These are phyloP conservation scores for Drosophila triauraria DNA, from an alignment of 1,140 invertebrate species.

Conservation along the genomic window DNA sequence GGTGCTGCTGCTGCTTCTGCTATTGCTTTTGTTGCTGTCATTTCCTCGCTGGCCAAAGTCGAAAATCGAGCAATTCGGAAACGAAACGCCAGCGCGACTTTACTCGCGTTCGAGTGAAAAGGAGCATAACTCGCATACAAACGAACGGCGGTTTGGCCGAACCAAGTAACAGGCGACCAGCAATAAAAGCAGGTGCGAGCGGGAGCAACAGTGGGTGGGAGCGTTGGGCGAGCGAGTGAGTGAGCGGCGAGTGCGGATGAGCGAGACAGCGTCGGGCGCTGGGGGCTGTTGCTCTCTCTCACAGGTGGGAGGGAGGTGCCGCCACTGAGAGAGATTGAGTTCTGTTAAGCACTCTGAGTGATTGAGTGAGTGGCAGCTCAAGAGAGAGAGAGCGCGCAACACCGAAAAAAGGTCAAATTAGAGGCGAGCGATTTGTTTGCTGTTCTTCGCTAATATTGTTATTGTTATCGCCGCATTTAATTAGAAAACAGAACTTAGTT, in stretches of 20 bases:
- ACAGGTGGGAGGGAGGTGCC: conserved; percentile 26
- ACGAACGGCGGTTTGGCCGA: conserved; percentile 80
- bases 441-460: conserved; percentile 55
- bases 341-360: conserved; percentile 15
- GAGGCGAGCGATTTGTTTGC: conserved; percentile 68
- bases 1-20: neutral
- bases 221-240: conserved; percentile 30
- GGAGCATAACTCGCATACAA: conserved; percentile 67
- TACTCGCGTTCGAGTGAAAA: conserved; percentile 68
- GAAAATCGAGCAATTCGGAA: conserved; percentile 46
- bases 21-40: neutral
- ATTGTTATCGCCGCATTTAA: conserved; percentile 65
- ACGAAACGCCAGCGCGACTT: conserved; percentile 54
- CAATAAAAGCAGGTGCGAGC: conserved; percentile 14
- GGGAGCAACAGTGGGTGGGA: conserved; percentile 31
- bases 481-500: conserved; percentile 68
- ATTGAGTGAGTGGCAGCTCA: conserved; percentile 10
- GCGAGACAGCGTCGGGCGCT: conserved; percentile 52
- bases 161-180: conserved; percentile 72
- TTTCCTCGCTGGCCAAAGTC: conserved; percentile 23
- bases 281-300: conserved; percentile 13
- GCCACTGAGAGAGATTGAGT: neutral
- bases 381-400: conserved; percentile 9
- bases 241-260: conserved; percentile 70
- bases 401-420: conserved; percentile 69